Conservation (phyloP, 2,113 vertebrate species). For the Rhinogobius similis region DNA sequence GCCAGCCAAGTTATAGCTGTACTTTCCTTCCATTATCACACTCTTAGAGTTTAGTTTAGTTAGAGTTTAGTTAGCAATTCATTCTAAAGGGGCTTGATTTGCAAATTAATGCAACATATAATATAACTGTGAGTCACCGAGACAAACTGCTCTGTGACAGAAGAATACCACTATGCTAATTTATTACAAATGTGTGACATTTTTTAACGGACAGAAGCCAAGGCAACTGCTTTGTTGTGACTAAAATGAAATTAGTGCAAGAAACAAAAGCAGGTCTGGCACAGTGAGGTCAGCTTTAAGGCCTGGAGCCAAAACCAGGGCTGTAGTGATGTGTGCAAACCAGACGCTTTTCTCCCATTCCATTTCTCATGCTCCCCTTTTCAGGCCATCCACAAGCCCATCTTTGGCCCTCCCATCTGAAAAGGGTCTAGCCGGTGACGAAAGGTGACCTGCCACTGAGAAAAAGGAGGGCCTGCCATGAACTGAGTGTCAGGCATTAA, state of each 20-base stretch:
- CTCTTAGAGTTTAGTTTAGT: conserved; percentile 94
- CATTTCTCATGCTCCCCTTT: conserved; percentile 75
- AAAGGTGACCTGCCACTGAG: conserved; percentile 77
- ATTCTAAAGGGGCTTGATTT: conserved; percentile 85
- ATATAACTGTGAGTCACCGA: conserved; percentile 91
- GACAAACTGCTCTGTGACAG: conserved; percentile 87
- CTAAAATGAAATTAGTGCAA: conserved; percentile 73
- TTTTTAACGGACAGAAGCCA: conserved; percentile 88
- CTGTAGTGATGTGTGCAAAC: conserved; percentile 70
- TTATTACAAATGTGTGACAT: conserved; percentile 94
- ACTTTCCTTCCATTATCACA: conserved; percentile 89
- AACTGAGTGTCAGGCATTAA: conserved; percentile 82
- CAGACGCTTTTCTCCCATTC: conserved; percentile 70
- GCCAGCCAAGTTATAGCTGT: conserved; percentile 86
- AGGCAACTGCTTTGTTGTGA: conserved; percentile 87
- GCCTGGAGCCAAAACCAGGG: conserved; percentile 61
- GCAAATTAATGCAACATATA: conserved; percentile 97
- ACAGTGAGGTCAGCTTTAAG: conserved; percentile 70
- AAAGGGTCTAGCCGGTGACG: conserved; percentile 67
- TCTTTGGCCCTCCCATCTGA: conserved; percentile 69
- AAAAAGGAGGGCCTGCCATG: conserved; percentile 78
- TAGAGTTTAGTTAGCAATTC: no score
- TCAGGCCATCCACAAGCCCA: conserved; percentile 73
- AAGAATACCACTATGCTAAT: conserved; percentile 82
- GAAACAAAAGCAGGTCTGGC: conserved; percentile 72